phyloP scores from a whole-genome alignment of 2,113 vertebrate species.

The Aldabrachelys gigantea region DNA sequence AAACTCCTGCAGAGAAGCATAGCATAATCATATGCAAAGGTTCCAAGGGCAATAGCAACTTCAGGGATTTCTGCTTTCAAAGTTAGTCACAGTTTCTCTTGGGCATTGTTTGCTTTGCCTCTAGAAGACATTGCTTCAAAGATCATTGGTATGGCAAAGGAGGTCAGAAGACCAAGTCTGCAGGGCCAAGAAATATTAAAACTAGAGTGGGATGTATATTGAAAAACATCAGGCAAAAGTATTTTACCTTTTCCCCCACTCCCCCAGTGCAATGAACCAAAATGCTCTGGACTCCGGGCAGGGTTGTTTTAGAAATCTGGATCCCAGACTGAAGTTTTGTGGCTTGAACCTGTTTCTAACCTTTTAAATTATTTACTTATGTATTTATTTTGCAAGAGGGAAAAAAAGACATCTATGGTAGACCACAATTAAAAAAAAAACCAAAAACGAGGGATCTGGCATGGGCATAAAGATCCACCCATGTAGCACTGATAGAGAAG shows the following conservation, averaged over 20 bases:
- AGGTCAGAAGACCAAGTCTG: not conserved
- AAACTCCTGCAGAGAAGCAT: constrained; percentile 52
- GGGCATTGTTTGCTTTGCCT: constrained; percentile 47
- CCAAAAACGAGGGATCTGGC: not conserved
- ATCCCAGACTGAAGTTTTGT: constrained; percentile 27
- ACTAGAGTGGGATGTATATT: not conserved
- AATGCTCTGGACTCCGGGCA: constrained; percentile 50
- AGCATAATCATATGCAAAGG: constrained; percentile 62
- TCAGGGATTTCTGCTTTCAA: constrained; percentile 58
- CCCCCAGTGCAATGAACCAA: not conserved
- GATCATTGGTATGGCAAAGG: not conserved
- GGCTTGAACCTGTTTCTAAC: constrained; percentile 40
- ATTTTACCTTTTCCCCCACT: no score
- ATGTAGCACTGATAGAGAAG: not conserved
- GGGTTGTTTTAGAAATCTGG: constrained; percentile 49
- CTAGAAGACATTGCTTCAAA: not conserved
- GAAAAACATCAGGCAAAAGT: not conserved
- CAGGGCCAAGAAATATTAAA: not conserved
- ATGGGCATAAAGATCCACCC: not conserved
- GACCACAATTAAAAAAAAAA: not conserved
- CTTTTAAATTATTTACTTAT: not conserved
- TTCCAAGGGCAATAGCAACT: constrained; percentile 73
- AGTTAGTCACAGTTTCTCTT: constrained; percentile 47
- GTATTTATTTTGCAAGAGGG: not conserved
- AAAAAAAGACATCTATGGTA: not conserved